Conservation (phyloP, 2,888 invertebrate genomes). For the Hoplodrina blanda region DNA sequence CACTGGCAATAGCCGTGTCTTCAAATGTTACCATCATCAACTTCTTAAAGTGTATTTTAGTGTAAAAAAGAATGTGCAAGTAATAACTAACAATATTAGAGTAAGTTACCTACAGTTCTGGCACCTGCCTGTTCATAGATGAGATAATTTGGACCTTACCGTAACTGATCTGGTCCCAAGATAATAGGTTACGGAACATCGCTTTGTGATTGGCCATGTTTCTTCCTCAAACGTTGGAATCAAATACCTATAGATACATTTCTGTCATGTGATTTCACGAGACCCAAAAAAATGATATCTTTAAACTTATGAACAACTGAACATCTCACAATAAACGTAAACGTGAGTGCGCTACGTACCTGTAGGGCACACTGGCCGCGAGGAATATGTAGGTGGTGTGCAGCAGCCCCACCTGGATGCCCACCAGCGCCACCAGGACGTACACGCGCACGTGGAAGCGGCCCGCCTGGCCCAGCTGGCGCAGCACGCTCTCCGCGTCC, state of each 20-base stretch:
- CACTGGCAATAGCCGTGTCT: conserved; percentile 7
- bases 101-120: not conserved
- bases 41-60: not conserved
- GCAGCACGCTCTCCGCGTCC: conserved; percentile 71
- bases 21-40: not conserved
- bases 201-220: not conserved
- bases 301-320: not conserved
- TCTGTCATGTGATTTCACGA: too few relatives aligned
- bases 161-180: not conserved
- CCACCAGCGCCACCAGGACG: conserved; percentile 80
- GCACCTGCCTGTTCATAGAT: not conserved
- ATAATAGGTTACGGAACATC: too few relatives aligned
- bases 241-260: not conserved
- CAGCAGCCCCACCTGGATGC: conserved; percentile 88
- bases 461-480: conserved; percentile 79
- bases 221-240: not conserved
- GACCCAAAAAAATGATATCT: not conserved
- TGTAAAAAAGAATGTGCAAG: not conserved
- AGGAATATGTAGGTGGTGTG: conserved; percentile 91
- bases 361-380: conserved; percentile 89
- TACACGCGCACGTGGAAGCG: conserved; percentile 78
- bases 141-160: not conserved
- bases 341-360: conserved; percentile 74
- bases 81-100: not conserved
- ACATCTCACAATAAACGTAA: not conserved